phyloP scores from a whole-genome alignment of 2,888 invertebrate genomes.

The Diarsia dahlii region DNA sequence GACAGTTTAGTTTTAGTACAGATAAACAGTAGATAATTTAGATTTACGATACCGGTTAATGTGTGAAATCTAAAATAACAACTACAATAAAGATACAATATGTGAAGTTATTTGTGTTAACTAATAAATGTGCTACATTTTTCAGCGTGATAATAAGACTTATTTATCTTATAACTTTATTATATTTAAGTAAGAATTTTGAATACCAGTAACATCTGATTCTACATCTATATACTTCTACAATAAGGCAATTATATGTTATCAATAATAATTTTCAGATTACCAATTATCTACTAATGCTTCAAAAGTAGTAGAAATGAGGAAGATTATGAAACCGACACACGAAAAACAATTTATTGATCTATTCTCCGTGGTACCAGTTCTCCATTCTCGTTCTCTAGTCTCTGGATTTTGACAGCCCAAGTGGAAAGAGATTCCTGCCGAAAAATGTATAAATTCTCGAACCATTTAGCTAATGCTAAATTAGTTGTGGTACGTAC shows the following conservation, averaged over 20 bases:
- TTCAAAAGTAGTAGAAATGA: slow-evolving; percentile 24
- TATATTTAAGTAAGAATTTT: neutral
- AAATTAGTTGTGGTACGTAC: slow-evolving; percentile 85
- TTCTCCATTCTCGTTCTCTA: slow-evolving; percentile 56
- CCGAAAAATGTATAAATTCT: slow-evolving; percentile 89
- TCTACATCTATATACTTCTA: neutral
- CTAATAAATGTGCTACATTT: neutral
- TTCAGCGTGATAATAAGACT: neutral
- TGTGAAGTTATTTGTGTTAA: neutral
- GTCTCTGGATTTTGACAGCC: slow-evolving; percentile 86
- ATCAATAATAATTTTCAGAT: slow-evolving; percentile 28
- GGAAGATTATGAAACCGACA: slow-evolving; percentile 26
- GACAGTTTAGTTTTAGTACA: too few species aligned
- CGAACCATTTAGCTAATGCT: slow-evolving; percentile 83
- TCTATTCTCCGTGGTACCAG: slow-evolving; percentile 58
- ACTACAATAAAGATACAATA: neutral
- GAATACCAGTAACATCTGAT: neutral
- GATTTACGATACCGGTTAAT: neutral
- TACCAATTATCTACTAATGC: slow-evolving; percentile 24
- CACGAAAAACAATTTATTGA: slow-evolving; percentile 31
- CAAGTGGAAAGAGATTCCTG: slow-evolving; percentile 82
- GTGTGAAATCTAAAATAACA: neutral
- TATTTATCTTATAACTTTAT: neutral
- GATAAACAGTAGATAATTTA: neutral
- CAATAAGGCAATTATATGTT: neutral